Conservation (phyloP, 2,888 invertebrate genomes). For the Pheosia tremula region DNA sequence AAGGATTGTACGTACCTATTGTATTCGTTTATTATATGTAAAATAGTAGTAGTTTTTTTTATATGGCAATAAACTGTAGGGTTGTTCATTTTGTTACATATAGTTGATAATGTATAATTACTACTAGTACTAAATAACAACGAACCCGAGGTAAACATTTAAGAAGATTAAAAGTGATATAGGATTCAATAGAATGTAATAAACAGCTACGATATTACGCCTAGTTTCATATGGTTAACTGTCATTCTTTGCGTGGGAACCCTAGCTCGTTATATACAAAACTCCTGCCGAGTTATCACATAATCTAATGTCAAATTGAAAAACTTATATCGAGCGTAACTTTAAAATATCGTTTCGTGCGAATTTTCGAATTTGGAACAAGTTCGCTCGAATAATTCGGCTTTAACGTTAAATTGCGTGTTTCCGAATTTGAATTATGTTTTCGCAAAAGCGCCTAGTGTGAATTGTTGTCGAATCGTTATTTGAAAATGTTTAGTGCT, state of each 20-base stretch:
- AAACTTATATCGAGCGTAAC: constrained; percentile 42
- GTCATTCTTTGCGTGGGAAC: constrained; percentile 11
- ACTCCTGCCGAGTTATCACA: constrained; percentile 40
- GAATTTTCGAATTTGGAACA: constrained; percentile 23
- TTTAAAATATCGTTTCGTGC: constrained; percentile 30
- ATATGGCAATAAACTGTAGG: too few species aligned
- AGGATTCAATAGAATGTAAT: too few species aligned
- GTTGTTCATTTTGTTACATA: too few species aligned
- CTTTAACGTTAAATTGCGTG: constrained; percentile 25
- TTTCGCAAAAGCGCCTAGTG: constrained; percentile 15
- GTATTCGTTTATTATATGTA: too few species aligned
- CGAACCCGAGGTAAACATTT: too few species aligned
- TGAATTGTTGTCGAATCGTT: constrained; percentile 6
- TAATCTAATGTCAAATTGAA: constrained; percentile 45
- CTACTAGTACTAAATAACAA: too few species aligned
- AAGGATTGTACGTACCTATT: too few species aligned
- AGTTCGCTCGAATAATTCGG: constrained; percentile 32
- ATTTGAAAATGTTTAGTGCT: not conserved
- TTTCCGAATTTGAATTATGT: constrained; percentile 24
- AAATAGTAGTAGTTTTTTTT: too few species aligned
- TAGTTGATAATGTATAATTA: too few species aligned
- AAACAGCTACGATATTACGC: too few species aligned
- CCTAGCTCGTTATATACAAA: constrained; percentile 20
- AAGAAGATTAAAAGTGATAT: too few species aligned
- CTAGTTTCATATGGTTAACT: too few species aligned